Evolutionary conservation across 1,140 invertebrate species (phyloP).

Genomic region (Lineus longissimus): DNA sequence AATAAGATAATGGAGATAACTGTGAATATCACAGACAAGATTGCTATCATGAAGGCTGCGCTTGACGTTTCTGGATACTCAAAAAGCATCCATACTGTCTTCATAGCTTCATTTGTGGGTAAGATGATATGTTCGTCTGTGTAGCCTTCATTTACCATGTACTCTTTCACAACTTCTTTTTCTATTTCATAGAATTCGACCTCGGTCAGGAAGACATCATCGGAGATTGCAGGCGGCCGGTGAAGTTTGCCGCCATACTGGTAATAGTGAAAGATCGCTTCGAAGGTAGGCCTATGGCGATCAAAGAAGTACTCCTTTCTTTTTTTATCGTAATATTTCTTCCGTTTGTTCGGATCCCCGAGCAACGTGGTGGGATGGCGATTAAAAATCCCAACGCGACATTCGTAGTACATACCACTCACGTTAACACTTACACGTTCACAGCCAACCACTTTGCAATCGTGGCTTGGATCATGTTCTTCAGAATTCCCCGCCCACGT

Average conservation of each 20-base stretch:
- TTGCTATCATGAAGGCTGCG: slow-evolving; percentile 45
- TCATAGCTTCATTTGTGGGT: slow-evolving; percentile 39
- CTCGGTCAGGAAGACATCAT: slow-evolving; percentile 52
- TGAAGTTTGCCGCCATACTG: slow-evolving; percentile 47
- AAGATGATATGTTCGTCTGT: slow-evolving; percentile 37
- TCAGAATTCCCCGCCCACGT: too few species aligned
- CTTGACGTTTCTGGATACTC: slow-evolving; percentile 52
- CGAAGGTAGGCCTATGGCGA: slow-evolving; percentile 52
- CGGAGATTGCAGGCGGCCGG: slow-evolving; percentile 45
- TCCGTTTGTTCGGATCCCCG: slow-evolving; percentile 62
- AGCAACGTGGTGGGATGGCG: slow-evolving; percentile 97
- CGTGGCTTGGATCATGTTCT: neutral
- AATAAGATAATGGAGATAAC: slow-evolving; percentile 50
- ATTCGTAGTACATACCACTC: slow-evolving; percentile 97
- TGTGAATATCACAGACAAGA: slow-evolving; percentile 49
- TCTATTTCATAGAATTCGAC: slow-evolving; percentile 52
- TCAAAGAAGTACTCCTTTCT: slow-evolving; percentile 54
- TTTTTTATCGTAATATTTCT: slow-evolving; percentile 46
- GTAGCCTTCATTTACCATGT: slow-evolving; percentile 50
- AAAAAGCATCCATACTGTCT: slow-evolving; percentile 51
- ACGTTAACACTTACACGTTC: slow-evolving; percentile 87
- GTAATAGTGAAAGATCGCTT: slow-evolving; percentile 52
- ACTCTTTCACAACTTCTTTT: slow-evolving; percentile 45
- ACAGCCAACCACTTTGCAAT: slow-evolving; percentile 38
- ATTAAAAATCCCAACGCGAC: slow-evolving; percentile 91